Evolutionary conservation across 2,797 vertebrate species (phyloP).

Genomic region (Macrochelys suwanniensis): DNA sequence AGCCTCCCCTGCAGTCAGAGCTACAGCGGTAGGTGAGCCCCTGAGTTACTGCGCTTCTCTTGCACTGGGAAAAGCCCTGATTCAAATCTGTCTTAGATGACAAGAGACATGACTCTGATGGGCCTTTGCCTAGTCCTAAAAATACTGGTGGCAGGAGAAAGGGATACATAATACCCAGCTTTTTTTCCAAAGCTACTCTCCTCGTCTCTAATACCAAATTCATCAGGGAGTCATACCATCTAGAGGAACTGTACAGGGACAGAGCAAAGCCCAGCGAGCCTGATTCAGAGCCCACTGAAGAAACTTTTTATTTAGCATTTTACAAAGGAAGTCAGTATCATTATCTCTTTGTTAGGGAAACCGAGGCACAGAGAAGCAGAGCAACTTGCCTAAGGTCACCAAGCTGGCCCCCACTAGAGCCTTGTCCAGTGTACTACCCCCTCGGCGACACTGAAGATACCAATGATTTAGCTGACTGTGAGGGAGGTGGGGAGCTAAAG

Average conservation of each 20-base stretch:
- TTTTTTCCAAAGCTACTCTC: not conserved
- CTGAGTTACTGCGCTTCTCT: not conserved
- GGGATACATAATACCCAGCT: not conserved
- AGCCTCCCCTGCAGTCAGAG: not conserved
- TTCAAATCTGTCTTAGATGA: not conserved
- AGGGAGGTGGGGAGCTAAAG: not conserved
- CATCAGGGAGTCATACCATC: not conserved
- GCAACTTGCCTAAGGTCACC: not conserved
- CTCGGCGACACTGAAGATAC: not conserved
- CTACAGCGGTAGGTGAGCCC: not conserved
- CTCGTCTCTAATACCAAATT: too few relatives aligned
- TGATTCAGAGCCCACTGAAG: not conserved
- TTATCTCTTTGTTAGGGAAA: not conserved
- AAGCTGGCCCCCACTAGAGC: not conserved
- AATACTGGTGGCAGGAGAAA: not conserved
- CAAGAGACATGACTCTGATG: not conserved
- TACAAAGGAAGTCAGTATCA: not conserved
- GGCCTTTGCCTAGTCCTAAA: not conserved
- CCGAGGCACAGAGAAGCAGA: not conserved
- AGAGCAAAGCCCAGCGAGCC: not conserved
- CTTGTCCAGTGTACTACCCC: not conserved
- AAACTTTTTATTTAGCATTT: not conserved
- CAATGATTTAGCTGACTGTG: not conserved
- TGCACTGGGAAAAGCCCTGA: not conserved
- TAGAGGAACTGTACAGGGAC: too few relatives aligned